phyloP scores from a whole-genome alignment of 2,113 vertebrate species.

The Varanus komodoensis region DNA sequence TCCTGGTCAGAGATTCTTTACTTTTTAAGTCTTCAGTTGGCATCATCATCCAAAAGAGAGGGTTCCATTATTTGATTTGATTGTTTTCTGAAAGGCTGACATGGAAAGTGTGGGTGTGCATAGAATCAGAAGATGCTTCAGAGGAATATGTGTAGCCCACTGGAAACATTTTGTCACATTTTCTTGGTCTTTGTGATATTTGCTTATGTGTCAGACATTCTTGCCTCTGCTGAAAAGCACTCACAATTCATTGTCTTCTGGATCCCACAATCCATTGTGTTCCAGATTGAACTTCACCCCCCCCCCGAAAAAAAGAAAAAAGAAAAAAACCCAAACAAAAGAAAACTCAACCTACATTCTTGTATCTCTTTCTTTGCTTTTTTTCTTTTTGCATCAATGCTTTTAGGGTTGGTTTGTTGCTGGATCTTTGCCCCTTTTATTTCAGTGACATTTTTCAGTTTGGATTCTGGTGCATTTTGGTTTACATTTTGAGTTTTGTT shows the following conservation, averaged over 20 bases:
- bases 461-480: background rate
- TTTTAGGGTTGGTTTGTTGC: background rate
- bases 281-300: background rate
- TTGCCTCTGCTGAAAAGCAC: background rate
- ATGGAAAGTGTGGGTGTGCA: background rate
- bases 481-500: background rate
- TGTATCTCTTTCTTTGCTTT: background rate
- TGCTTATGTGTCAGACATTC: background rate
- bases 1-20: background rate
- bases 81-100: background rate
- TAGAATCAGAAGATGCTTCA: background rate
- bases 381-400: background rate
- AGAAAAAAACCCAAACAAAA: background rate
- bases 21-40: background rate
- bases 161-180: background rate
- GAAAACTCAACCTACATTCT: background rate
- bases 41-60: background rate
- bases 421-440: background rate
- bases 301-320: too few species aligned
- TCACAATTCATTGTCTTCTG: background rate
- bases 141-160: background rate
- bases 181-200: background rate
- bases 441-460: background rate
- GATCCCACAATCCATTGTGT: background rate
- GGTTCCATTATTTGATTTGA: background rate